Conservation (phyloP, 1,140 invertebrate genomes). For the Neomicropteryx cornuta region DNA sequence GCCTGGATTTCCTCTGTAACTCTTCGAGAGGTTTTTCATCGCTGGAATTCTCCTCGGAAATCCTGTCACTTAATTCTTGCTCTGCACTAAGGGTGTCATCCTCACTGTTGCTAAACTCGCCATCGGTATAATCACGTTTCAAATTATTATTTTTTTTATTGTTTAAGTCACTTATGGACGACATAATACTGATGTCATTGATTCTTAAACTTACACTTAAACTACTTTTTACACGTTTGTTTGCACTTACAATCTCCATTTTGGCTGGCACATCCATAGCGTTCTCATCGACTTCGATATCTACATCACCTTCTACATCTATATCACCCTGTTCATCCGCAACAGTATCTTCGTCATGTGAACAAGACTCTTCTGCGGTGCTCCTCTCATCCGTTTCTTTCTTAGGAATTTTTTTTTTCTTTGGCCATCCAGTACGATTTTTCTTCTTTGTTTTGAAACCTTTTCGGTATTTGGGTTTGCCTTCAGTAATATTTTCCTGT, state of each 20-base stretch:
- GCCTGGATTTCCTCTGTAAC: no score
- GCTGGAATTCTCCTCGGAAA: background rate
- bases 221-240: no score
- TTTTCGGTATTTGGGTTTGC: constrained; percentile 12
- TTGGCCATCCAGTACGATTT: constrained; percentile 38
- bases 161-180: constrained; percentile 9
- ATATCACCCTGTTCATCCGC: no score
- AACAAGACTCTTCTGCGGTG: no score
- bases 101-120: constrained; percentile 9
- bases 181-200: constrained; percentile 13
- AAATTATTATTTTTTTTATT: constrained; percentile 6
- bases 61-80: constrained; percentile 4
- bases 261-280: background rate
- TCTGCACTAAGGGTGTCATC: constrained; percentile 7
- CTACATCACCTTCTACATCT: background rate
- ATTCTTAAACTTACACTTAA: constrained; percentile 7
- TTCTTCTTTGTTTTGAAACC: constrained; percentile 37
- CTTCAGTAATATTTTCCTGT: constrained; percentile 14
- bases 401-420: constrained; percentile 27
- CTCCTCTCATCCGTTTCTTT: no score
- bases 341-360: no score
- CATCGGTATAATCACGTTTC: constrained; percentile 4
- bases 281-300: background rate
- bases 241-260: constrained; percentile 5
- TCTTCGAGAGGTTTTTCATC: constrained; percentile 8